phyloP scores from a whole-genome alignment of 2,888 invertebrate genomes.

The Bellardia bayeri region DNA sequence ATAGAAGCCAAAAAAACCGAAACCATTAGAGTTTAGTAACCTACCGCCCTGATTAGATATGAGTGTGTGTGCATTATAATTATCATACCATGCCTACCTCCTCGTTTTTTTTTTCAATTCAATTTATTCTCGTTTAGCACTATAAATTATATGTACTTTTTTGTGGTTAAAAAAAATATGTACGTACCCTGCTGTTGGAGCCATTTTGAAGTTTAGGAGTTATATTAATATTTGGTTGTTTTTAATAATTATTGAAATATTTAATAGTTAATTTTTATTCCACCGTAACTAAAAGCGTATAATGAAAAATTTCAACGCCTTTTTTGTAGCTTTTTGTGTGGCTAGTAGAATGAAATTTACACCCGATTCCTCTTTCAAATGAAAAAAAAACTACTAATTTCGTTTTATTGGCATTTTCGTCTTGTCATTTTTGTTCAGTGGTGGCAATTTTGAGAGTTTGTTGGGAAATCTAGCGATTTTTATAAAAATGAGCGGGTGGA shows the following conservation, averaged over 20 bases:
- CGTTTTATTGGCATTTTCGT: conserved; percentile 28
- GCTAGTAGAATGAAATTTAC: conserved; percentile 50
- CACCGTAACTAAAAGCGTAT: conserved; percentile 50
- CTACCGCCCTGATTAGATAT: conserved; percentile 68
- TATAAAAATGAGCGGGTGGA: too few relatives aligned
- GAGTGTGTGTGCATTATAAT: conserved; percentile 47
- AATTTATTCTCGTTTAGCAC: conserved; percentile 1
- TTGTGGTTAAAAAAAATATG: conserved; percentile 16
- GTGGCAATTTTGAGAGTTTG: background rate
- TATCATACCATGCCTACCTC: conserved; percentile 50
- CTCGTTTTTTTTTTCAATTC: conserved; percentile 62
- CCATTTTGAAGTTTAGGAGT: conserved; percentile 57
- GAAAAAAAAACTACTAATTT: conserved; percentile 42
- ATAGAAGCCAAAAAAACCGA: conserved; percentile 43
- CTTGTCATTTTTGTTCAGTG: conserved; percentile 20
- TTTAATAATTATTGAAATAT: conserved; percentile 38
- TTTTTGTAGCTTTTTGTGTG: conserved; percentile 54
- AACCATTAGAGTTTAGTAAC: conserved; percentile 62
- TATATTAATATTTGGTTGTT: conserved; percentile 50
- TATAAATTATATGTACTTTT: background rate
- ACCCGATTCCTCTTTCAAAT: conserved; percentile 36
- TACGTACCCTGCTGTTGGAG: conserved; percentile 71
- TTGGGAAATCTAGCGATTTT: background rate
- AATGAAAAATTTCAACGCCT: conserved; percentile 68
- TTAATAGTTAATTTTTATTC: conserved; percentile 35